These are phyloP conservation scores for Latrodectus hesperus DNA, from an alignment of 2,888 invertebrate species.

Conservation along the genomic window DNA sequence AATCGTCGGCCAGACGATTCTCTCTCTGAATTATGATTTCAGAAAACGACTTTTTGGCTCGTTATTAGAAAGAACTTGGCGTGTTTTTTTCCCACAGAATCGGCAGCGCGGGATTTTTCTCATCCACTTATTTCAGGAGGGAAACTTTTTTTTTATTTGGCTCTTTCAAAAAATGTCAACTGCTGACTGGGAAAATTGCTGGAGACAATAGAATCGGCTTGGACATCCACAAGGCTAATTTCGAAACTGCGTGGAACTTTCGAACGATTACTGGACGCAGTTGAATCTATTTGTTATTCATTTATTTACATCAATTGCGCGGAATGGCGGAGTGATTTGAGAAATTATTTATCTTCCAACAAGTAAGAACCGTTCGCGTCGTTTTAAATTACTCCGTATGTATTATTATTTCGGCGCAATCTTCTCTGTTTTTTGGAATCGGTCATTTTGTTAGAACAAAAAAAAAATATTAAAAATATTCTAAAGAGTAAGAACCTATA, in stretches of 20 bases:
- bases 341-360: too few species aligned
- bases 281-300: too few species aligned
- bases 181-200: background rate
- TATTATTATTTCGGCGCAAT: too few species aligned
- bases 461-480: too few species aligned
- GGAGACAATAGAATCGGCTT: conserved; percentile 26
- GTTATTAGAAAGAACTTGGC: conserved; percentile 36
- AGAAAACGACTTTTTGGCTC: conserved; percentile 40
- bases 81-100: conserved; percentile 64
- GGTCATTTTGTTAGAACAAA: too few species aligned
- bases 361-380: too few species aligned
- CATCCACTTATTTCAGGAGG: conserved; percentile 30
- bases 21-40: conserved; percentile 46
- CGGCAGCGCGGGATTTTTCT: conserved; percentile 46
- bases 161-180: conserved; percentile 5
- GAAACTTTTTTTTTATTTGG: background rate
- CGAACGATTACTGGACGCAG: background rate
- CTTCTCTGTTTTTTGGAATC: too few species aligned
- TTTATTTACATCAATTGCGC: too few species aligned
- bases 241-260: conserved; percentile 1
- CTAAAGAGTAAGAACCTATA: too few species aligned
- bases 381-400: too few species aligned
- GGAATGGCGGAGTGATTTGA: too few species aligned
- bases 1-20: background rate
- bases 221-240: conserved; percentile 5